Evolutionary conservation across 1,140 invertebrate species (phyloP).

Genomic region (Batillaria attramentaria): DNA sequence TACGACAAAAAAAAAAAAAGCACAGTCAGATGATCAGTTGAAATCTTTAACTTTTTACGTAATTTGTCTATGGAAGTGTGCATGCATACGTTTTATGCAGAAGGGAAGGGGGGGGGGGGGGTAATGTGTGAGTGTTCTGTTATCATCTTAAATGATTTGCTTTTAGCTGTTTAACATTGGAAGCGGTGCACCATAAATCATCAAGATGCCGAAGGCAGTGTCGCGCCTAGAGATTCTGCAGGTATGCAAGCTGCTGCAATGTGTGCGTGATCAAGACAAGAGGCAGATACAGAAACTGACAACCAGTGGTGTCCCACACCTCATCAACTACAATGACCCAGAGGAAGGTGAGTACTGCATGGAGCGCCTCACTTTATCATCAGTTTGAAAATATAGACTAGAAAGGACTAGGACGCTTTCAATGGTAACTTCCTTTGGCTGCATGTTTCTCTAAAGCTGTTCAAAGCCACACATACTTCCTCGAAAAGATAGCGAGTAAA

Average conservation of each 20-base stretch:
- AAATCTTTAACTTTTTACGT: too few relatives aligned
- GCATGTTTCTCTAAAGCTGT: too few relatives aligned
- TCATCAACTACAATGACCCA: conserved; percentile 72
- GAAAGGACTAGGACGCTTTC: background rate
- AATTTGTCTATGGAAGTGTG: too few relatives aligned
- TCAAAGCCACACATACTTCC: too few relatives aligned
- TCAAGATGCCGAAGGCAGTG: conserved; percentile 66
- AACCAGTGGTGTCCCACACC: conserved; percentile 66
- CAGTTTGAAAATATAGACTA: background rate
- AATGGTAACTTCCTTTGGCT: too few relatives aligned
- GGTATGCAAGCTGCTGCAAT: conserved; percentile 71
- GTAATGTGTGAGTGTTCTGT: too few relatives aligned
- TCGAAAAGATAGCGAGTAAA: too few relatives aligned
- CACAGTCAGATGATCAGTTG: too few relatives aligned
- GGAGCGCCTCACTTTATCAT: background rate
- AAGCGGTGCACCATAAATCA: background rate
- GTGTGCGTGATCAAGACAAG: conserved; percentile 67
- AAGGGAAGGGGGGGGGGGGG: too few relatives aligned
- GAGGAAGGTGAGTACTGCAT: conserved; percentile 60
- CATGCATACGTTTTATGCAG: too few relatives aligned
- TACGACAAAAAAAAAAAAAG: too few relatives aligned
- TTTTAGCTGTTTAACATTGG: background rate
- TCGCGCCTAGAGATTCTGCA: conserved; percentile 68
- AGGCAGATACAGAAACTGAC: conserved; percentile 68
- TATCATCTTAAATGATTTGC: too few relatives aligned